Evolutionary conservation across 2,888 invertebrate species (phyloP).

Genomic region (Tupiocoris notatus): DNA sequence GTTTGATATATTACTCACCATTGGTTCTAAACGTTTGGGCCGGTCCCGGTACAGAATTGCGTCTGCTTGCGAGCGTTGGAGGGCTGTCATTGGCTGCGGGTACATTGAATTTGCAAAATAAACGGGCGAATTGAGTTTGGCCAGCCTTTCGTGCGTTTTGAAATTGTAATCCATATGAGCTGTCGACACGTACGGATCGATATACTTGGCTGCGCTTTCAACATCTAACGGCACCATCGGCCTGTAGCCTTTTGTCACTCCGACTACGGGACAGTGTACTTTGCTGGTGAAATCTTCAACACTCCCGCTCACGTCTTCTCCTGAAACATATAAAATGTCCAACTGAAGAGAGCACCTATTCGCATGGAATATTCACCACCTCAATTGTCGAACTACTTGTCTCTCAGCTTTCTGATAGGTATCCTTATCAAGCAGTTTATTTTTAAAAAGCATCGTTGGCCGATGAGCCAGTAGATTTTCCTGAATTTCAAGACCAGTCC

Average conservation of each 20-base stretch:
- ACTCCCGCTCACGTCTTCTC: slow-evolving; percentile 1
- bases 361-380: no score
- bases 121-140: not conserved
- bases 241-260: slow-evolving; percentile 21
- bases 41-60: slow-evolving; percentile 16
- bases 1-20: not conserved
- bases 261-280: slow-evolving; percentile 28
- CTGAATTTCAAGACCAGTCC: no score
- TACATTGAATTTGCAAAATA: slow-evolving; percentile 12
- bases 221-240: slow-evolving; percentile 23
- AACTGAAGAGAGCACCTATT: no score
- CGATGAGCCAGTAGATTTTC: no score
- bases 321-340: no score
- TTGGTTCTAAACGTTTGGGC: slow-evolving; percentile 1
- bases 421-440: no score
- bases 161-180: slow-evolving; percentile 16
- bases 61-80: not conserved
- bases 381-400: no score
- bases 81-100: not conserved
- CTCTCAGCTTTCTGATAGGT: no score
- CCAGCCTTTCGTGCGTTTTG: slow-evolving; percentile 13
- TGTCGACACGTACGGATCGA: slow-evolving; percentile 18
- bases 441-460: no score
- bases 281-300: slow-evolving; percentile 13
- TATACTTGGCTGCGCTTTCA: slow-evolving; percentile 25